phyloP scores from a whole-genome alignment of 2,113 vertebrate genomes.

The Cettia cetti region DNA sequence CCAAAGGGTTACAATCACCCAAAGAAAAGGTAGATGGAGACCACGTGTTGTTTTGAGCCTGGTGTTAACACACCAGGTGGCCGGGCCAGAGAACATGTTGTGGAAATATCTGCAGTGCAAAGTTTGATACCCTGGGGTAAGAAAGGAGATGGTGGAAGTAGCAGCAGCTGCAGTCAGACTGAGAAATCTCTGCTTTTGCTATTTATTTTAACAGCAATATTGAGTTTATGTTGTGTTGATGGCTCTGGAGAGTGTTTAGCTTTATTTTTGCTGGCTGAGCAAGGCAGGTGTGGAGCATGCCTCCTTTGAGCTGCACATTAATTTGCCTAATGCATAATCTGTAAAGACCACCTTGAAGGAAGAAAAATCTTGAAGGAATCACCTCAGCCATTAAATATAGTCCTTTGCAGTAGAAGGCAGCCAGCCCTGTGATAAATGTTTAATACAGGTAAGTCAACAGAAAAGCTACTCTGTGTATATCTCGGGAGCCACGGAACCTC shows the following conservation, averaged over 20 bases:
- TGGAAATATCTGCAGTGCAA: not conserved
- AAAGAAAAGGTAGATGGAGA: not conserved
- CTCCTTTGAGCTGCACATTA: not conserved
- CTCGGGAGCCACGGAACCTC: not conserved
- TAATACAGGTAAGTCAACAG: not conserved
- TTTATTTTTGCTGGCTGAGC: not conserved
- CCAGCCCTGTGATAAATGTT: not conserved
- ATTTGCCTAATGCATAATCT: not conserved
- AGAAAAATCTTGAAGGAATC: not conserved
- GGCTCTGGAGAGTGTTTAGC: not conserved
- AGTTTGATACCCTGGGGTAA: not conserved
- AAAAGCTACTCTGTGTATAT: not conserved
- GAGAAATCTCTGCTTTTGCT: not conserved
- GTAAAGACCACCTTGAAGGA: not conserved
- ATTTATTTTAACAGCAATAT: not conserved
- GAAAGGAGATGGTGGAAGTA: not conserved
- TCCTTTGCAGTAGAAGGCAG: not conserved
- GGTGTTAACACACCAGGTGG: not conserved
- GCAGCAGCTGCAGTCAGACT: not conserved
- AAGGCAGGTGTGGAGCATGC: not conserved
- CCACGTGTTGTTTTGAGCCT: not conserved
- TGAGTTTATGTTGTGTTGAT: not conserved
- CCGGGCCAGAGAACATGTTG: accelerated
- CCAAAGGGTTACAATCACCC: not conserved
- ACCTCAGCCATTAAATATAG: not conserved